Percentiles rank a stretch among this genome's conserved stretches.
phyloP scores from a whole-genome alignment of 1,140 invertebrate species.

The Diabrotica virgifera region DNA sequence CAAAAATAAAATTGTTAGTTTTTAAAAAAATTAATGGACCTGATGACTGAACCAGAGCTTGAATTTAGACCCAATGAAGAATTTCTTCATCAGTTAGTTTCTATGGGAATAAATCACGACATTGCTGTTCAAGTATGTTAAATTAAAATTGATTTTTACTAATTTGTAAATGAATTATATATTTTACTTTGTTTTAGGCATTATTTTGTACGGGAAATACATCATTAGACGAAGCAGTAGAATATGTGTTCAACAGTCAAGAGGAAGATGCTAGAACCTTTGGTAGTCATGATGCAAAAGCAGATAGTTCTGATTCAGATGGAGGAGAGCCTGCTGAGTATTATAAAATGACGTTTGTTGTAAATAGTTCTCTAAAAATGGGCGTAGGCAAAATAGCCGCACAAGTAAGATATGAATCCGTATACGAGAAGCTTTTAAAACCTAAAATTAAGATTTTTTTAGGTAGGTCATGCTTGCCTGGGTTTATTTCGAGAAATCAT shows the following conservation, averaged over 20 bases:
- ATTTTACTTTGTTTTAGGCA: slow-evolving; percentile 44
- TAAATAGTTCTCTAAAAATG: slow-evolving; percentile 60
- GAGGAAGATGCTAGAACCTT: slow-evolving; percentile 40
- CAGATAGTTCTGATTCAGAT: slow-evolving; percentile 26
- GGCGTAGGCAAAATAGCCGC: slow-evolving; percentile 62
- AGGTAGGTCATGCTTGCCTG: slow-evolving; percentile 59
- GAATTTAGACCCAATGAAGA: slow-evolving; percentile 15
- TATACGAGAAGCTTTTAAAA: neutral
- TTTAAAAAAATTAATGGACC: neutral
- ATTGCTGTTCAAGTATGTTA: slow-evolving; percentile 5
- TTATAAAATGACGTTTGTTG: slow-evolving; percentile 67
- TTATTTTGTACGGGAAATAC: slow-evolving; percentile 57
- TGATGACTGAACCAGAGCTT: neutral
- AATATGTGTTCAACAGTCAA: slow-evolving; percentile 56
- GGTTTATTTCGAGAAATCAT: slow-evolving; percentile 53
- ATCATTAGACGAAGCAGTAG: slow-evolving; percentile 54
- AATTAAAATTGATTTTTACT: too few species aligned
- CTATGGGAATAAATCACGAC: slow-evolving; percentile 13
- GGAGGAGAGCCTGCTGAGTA: slow-evolving; percentile 44
- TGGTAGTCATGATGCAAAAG: slow-evolving; percentile 26
- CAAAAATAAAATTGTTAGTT: too few species aligned
- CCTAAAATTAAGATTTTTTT: slow-evolving; percentile 18
- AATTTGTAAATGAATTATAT: neutral
- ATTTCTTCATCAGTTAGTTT: slow-evolving; percentile 13
- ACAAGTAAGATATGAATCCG: slow-evolving; percentile 44